A percentile compares a stretch with the other conserved stretches of the same genome.
Conservation (phyloP, 2,888 invertebrate species). For the Fissipunctia ypsillon region DNA sequence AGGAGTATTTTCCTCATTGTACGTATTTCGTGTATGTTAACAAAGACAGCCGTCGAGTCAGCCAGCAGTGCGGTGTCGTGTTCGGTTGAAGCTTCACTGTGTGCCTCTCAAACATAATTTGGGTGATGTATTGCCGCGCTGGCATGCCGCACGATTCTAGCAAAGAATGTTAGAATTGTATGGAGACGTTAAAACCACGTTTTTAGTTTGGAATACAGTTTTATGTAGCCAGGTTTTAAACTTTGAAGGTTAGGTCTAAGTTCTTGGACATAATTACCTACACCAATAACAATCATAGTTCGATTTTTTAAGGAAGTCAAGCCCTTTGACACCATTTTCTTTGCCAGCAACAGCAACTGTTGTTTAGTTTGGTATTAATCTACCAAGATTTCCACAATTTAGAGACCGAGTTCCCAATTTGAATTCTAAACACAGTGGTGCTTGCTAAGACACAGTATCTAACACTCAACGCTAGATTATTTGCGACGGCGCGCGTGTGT, state of each 20-base stretch:
- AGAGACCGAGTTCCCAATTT: background rate
- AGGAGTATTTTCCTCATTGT: slow-evolving; percentile 7
- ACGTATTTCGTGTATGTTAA: background rate
- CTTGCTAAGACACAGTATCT: slow-evolving; percentile 35
- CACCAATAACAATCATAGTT: background rate
- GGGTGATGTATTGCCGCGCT: slow-evolving; percentile 67
- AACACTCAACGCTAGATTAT: slow-evolving; percentile 44
- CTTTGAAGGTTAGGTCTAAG: background rate
- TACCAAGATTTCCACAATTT: no score
- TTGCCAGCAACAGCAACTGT: background rate
- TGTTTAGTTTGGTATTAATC: background rate
- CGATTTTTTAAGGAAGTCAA: background rate
- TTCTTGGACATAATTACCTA: background rate
- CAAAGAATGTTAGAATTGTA: slow-evolving; percentile 58
- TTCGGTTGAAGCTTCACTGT: slow-evolving; percentile 52
- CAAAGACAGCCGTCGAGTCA: slow-evolving; percentile 24
- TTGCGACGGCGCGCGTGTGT: slow-evolving; percentile 70
- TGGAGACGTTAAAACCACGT: slow-evolving; percentile 59
- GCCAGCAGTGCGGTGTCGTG: slow-evolving; percentile 45
- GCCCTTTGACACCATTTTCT: background rate
- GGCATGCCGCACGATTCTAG: slow-evolving; percentile 59
- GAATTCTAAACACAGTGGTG: slow-evolving; percentile 18
- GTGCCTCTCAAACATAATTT: slow-evolving; percentile 74
- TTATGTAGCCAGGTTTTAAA: background rate
- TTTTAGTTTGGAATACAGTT: background rate